A percentile compares a stretch with the other conserved stretches of the same genome.
phyloP scores from a whole-genome alignment of 2,888 invertebrate genomes.

The Hanleya hanleyi region DNA sequence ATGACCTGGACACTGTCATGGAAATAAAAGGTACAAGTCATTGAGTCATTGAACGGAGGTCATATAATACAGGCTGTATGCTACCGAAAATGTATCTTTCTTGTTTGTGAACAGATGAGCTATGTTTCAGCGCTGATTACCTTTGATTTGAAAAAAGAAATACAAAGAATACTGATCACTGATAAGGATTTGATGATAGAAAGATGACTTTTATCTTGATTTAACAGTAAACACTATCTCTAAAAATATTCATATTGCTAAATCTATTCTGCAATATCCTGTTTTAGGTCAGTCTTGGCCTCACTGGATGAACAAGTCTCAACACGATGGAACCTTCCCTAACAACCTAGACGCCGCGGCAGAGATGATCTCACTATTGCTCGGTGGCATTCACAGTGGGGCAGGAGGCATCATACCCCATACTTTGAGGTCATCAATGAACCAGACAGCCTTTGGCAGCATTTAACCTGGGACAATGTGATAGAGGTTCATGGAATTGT shows the following conservation, averaged over 20 bases:
- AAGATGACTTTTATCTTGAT: background rate
- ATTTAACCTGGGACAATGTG: conserved; percentile 1
- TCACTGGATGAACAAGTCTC: conserved; percentile 13
- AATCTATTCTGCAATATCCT: too few species aligned
- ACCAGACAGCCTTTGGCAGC: conserved; percentile 4
- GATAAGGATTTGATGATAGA: background rate
- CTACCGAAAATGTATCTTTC: too few species aligned
- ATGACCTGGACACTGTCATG: background rate
- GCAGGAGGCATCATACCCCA: background rate
- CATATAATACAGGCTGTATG: background rate
- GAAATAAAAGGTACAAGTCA: background rate
- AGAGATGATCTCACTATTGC: background rate
- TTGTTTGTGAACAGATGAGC: too few species aligned
- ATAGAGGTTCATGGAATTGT: conserved; percentile 4
- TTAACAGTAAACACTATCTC: background rate
- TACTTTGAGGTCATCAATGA: conserved; percentile 23
- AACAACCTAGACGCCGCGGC: conserved; percentile 3
- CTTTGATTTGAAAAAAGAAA: background rate
- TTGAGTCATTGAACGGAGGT: background rate
- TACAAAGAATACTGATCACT: background rate
- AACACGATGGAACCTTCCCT: conserved; percentile 15
- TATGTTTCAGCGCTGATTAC: too few species aligned
- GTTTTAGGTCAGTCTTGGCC: conserved; percentile 13
- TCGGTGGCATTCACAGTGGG: background rate
- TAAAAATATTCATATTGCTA: background rate